A percentile compares a stretch with the other conserved stretches of the same genome.
Evolutionary conservation across 2,797 vertebrate species (phyloP).

Genomic region (Chromis chromis): DNA sequence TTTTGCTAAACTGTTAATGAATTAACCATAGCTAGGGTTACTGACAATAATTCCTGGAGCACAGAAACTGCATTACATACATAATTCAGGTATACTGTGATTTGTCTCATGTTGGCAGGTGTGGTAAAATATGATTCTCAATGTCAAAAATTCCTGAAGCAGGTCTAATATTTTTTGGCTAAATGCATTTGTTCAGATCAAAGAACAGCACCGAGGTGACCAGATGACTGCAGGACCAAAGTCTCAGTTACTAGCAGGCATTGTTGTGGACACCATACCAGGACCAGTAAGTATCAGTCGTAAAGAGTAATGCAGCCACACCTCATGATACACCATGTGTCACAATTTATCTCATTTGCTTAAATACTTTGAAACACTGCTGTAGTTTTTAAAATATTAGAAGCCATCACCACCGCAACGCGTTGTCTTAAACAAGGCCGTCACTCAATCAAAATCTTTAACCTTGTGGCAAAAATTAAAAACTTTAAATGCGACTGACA

Average conservation of each 20-base stretch:
- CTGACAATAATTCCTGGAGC: background rate
- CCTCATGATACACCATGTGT: background rate
- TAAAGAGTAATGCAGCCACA: background rate
- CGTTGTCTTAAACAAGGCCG: background rate
- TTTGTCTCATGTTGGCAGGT: background rate
- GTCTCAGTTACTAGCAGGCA: constrained; percentile 93
- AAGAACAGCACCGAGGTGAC: constrained; percentile 93
- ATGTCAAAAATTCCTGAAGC: background rate
- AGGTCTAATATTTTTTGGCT: constrained; percentile 2
- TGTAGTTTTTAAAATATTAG: background rate
- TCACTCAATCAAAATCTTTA: background rate
- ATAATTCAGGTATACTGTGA: too few species aligned
- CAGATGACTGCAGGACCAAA: constrained; percentile 95
- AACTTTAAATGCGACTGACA: background rate
- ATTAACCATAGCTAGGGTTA: background rate
- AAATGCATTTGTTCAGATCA: constrained; percentile 84
- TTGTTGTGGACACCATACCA: constrained; percentile 93
- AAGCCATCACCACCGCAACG: background rate
- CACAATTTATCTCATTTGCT: background rate
- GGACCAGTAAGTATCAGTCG: constrained; percentile 87
- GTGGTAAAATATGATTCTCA: background rate
- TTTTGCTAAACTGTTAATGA: background rate
- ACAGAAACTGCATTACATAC: background rate
- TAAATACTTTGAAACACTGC: background rate
- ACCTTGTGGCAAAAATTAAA: background rate